Conservation (phyloP, 2,888 invertebrate species). For the Psylliodes chrysocephalus region DNA sequence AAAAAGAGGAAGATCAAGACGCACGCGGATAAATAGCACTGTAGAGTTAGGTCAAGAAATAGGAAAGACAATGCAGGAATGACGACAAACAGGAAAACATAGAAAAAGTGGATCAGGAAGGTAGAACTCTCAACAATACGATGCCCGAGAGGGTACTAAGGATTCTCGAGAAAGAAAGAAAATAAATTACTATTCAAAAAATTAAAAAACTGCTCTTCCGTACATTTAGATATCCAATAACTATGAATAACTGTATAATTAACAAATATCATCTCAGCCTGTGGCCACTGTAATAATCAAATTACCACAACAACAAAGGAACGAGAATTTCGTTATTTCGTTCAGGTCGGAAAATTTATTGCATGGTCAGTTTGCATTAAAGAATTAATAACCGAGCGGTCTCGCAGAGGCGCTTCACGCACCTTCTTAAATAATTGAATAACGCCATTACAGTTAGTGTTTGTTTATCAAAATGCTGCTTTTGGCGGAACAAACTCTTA, state of each 20-base stretch:
- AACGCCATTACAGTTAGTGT: slow-evolving; percentile 2
- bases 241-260: not conserved
- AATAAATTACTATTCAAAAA: too few relatives aligned
- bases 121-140: too few relatives aligned
- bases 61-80: too few relatives aligned
- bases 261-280: not conserved
- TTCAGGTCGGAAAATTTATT: not conserved
- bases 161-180: too few relatives aligned
- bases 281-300: not conserved
- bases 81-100: too few relatives aligned
- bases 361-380: slow-evolving; percentile 11
- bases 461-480: slow-evolving; percentile 2
- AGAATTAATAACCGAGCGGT: not conserved
- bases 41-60: too few relatives aligned
- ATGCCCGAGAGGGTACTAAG: too few relatives aligned
- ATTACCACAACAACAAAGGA: not conserved
- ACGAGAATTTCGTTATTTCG: not conserved
- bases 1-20: too few relatives aligned
- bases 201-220: too few relatives aligned
- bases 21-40: too few relatives aligned
- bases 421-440: not conserved
- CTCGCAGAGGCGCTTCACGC: not conserved
- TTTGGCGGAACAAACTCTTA: slow-evolving; percentile 4
- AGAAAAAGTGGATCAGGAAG: too few relatives aligned
- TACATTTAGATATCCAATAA: too few relatives aligned